phyloP scores from a whole-genome alignment of 1,140 invertebrate genomes.

The Lamellibrachia luymesi region DNA sequence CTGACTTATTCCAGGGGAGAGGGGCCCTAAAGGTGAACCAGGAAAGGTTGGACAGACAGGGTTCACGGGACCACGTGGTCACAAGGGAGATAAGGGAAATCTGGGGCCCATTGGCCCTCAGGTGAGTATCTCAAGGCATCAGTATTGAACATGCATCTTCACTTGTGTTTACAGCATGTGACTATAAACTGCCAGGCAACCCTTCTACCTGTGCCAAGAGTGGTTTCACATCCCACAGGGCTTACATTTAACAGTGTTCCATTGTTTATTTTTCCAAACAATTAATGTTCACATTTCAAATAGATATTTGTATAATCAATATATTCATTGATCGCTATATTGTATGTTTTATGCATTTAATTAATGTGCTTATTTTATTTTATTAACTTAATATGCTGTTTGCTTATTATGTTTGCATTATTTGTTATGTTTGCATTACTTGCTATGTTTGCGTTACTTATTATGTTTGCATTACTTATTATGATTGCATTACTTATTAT shows the following conservation, averaged over 20 bases:
- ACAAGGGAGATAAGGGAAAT: slow-evolving; percentile 13
- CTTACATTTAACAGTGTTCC: too few relatives aligned
- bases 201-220: too few relatives aligned
- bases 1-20: neutral
- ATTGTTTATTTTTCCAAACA: neutral
- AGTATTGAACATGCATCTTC: neutral
- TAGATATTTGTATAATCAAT: neutral
- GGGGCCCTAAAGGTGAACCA: slow-evolving; percentile 7
- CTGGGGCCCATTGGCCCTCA: neutral
- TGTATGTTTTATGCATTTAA: neutral
- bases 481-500: too few relatives aligned
- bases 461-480: too few relatives aligned
- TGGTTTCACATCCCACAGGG: too few relatives aligned
- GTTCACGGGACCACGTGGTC: neutral
- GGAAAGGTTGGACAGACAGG: slow-evolving; percentile 8
- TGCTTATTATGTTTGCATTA: neutral
- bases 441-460: too few relatives aligned
- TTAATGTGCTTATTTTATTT: neutral
- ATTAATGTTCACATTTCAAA: neutral
- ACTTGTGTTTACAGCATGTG: too few relatives aligned
- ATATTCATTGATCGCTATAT: neutral
- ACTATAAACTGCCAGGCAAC: too few relatives aligned
- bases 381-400: too few relatives aligned
- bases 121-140: neutral
- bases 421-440: too few relatives aligned